A percentile compares a stretch with the other conserved stretches of the same genome.
phyloP scores from a whole-genome alignment of 1,140 invertebrate genomes.

The Archivesica marissinica region DNA sequence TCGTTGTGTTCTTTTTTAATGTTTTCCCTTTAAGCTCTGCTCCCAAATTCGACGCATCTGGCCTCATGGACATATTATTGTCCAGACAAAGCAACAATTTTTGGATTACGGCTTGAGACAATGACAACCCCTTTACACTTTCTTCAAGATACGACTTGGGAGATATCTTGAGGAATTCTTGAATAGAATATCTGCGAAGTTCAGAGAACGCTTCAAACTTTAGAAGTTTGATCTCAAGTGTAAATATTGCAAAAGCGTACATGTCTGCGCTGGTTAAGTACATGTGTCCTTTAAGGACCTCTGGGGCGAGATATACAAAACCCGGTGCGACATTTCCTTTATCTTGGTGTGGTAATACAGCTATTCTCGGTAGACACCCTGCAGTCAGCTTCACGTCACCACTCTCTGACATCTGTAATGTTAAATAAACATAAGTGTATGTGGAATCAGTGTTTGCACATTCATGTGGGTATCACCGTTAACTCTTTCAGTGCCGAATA shows the following conservation, averaged over 20 bases:
- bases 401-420: conserved; percentile 26
- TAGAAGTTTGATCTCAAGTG: conserved; percentile 1
- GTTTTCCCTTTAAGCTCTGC: not conserved
- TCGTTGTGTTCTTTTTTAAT: not conserved
- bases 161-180: not conserved
- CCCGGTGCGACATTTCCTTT: not conserved
- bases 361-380: conserved; percentile 27
- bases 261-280: conserved; percentile 42
- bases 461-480: not conserved
- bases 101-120: not conserved
- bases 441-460: not conserved
- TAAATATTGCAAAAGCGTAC: conserved; percentile 43
- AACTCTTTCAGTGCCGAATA: too few species aligned
- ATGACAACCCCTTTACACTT: not conserved
- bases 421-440: not conserved
- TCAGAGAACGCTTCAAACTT: conserved; percentile 9
- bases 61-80: not conserved
- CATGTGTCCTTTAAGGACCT: conserved; percentile 34
- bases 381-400: conserved; percentile 57
- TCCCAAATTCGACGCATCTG: not conserved
- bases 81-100: conserved; percentile 8
- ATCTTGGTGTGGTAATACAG: not conserved
- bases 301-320: conserved; percentile 27
- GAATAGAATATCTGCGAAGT: not conserved
- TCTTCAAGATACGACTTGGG: not conserved